Evolutionary conservation across 1,140 invertebrate genomes (phyloP).

Genomic region (Tetraneura akinire): DNA sequence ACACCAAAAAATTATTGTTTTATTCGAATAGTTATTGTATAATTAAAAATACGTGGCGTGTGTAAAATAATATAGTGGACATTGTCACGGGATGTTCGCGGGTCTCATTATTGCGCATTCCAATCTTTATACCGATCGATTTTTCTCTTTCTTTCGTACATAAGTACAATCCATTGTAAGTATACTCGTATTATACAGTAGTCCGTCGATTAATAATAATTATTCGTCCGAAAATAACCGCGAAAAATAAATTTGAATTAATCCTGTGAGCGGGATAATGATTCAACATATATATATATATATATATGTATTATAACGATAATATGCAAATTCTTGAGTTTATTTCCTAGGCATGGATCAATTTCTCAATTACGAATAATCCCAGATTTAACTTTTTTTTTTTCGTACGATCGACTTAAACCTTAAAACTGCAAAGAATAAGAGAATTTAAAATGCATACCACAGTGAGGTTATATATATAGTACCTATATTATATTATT

Average conservation of each 20-base stretch:
- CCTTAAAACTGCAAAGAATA: not conserved
- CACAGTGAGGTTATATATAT: too few species aligned
- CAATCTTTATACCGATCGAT: too few species aligned
- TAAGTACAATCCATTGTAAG: too few species aligned
- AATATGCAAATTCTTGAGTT: slow-evolving; percentile 1
- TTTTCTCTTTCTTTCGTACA: not conserved
- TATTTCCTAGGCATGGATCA: not conserved
- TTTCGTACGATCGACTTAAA: not conserved
- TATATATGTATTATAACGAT: too few species aligned
- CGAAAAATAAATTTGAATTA: slow-evolving; percentile 4
- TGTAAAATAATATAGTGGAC: not conserved
- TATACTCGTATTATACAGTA: too few species aligned
- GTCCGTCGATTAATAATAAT: too few species aligned
- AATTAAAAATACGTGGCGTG: too few species aligned
- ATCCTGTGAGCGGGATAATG: not conserved
- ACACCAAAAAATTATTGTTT: too few species aligned
- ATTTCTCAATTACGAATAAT: not conserved
- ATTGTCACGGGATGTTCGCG: not conserved
- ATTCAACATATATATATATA: too few species aligned
- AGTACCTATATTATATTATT: too few species aligned
- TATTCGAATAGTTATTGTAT: too few species aligned
- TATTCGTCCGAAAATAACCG: not conserved
- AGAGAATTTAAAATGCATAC: not conserved
- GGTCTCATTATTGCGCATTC: too few species aligned
- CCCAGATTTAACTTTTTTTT: not conserved